Base-by-base conservation (phyloP, 2,888 invertebrate genomes). In the Rhagonycha lutea region DNA sequence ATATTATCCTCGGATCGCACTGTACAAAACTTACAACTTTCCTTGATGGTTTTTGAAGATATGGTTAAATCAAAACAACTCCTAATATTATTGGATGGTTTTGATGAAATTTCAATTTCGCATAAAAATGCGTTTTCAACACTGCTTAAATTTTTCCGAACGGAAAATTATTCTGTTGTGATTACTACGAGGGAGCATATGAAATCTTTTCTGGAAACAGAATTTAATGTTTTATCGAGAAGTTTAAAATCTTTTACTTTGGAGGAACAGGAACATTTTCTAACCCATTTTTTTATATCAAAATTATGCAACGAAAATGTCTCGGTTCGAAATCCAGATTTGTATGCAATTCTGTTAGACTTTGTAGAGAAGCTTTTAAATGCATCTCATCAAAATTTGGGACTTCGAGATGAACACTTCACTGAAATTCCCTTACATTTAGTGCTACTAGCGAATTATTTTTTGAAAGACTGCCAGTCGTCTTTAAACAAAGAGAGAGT, bases 21-120 rank as follows among this genome's bases (percentile, higher is more conserved):
- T 3, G 61, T 24, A 2, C 8, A 61, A 26, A 18, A 69, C 14
- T 9, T 18, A 68, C 11, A 11, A 7, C 14, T 32, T 1, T 14
- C 29, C 10, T 14, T 29, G 18, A 61, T 11, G 24, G 26, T 74
- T 14, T 74, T 69, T 18, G 12, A 74, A 23, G n/a, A 70, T n/a
- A 29, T 74, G 24, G 3, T 69, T 11, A 69, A 32, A 62, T 1
- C 8, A 3, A 74, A 69, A 14, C 12, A 69, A 2, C 12, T 74
- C 10, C 14, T 74, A 11, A 62, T 74, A 3, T 12, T 74, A 9
- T n/a, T 74, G 2, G 73, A 74, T 12, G 73, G 73, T 23, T 69
- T 65, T 18, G 73, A 74, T 47, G 73, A 74, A 63, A 65, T 74
- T 11, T 62, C 69, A 7, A n/a, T 26, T 14, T 29, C 18, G 14